Conservation (phyloP, 2,113 vertebrate genomes). For the Planiliza haematocheilus region DNA sequence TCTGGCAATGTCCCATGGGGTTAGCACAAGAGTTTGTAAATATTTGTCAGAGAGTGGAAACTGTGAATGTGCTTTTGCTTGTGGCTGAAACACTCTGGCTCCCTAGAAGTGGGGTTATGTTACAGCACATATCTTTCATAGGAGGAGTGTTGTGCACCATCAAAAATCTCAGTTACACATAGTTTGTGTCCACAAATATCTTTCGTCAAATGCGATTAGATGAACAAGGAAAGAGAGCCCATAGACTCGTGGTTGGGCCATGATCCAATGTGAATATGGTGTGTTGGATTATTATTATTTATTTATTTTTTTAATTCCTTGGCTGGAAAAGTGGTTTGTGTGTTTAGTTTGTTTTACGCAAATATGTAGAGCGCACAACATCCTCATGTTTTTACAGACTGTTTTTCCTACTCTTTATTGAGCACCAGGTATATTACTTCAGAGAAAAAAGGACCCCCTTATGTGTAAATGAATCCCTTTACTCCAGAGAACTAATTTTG, state of each 20-base stretch:
- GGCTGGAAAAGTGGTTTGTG: no score
- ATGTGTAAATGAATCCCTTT: conserved; percentile 9
- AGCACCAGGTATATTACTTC: not conserved
- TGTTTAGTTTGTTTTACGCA: not conserved
- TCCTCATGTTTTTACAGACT: conserved; percentile 2
- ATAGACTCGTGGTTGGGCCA: not conserved
- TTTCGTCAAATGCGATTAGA: not conserved
- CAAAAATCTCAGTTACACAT: not conserved
- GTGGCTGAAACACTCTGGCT: conserved; percentile 2
- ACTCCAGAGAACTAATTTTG: conserved; percentile 11
- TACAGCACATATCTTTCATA: conserved; percentile 2
- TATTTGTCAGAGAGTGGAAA: conserved; percentile 37
- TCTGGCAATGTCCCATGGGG: not conserved
- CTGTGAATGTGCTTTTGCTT: not conserved
- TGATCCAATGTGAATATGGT: no score
- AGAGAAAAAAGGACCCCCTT: not conserved
- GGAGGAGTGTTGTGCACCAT: not conserved
- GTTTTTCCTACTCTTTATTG: not conserved
- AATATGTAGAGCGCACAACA: not conserved
- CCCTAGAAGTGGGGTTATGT: not conserved
- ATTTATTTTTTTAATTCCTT: not conserved
- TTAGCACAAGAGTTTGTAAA: conserved; percentile 32
- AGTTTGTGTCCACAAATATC: not conserved
- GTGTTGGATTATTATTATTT: not conserved
- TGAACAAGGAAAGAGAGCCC: not conserved